A percentile compares a stretch with the other conserved stretches of the same genome.
phyloP scores from a whole-genome alignment of 2,888 invertebrate genomes.

The Heliconius ethilla region DNA sequence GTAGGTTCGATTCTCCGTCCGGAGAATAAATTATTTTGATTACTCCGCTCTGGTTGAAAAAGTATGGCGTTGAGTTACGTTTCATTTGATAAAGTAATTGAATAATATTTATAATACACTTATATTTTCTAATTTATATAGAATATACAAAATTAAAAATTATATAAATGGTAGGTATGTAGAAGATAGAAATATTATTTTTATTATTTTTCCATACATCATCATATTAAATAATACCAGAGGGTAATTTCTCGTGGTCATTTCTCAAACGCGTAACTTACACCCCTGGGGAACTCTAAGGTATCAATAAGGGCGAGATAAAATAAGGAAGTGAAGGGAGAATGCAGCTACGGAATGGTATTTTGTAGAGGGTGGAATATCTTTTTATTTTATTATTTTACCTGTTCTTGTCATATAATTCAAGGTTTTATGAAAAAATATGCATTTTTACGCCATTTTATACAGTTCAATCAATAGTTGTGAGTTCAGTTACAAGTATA shows the following conservation, averaged over 20 bases:
- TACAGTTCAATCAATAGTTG: background rate
- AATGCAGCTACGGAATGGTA: slow-evolving; percentile 31
- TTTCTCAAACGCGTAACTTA: slow-evolving; percentile 38
- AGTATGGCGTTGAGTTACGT: too few relatives aligned
- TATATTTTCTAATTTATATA: background rate
- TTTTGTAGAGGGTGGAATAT: slow-evolving; percentile 29
- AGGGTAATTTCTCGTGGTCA: slow-evolving; percentile 17
- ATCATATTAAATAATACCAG: background rate
- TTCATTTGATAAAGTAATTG: too few relatives aligned
- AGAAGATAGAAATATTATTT: background rate
- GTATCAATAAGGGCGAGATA: slow-evolving; percentile 43
- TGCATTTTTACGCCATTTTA: background rate
- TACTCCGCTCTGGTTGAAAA: too few relatives aligned
- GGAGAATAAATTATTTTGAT: background rate
- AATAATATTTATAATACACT: background rate
- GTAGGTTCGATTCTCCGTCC: background rate
- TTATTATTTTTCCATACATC: background rate
- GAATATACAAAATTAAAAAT: background rate
- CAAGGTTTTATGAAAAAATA: background rate
- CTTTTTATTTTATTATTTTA: background rate
- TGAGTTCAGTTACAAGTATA: background rate
- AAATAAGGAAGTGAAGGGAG: slow-evolving; percentile 35
- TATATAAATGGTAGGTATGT: background rate
- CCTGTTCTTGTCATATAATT: background rate
- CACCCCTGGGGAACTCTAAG: slow-evolving; percentile 38